These are phyloP conservation scores for Ctenopoma multispine DNA, from an alignment of 2,797 vertebrate genomes.

Conservation along the genomic window DNA sequence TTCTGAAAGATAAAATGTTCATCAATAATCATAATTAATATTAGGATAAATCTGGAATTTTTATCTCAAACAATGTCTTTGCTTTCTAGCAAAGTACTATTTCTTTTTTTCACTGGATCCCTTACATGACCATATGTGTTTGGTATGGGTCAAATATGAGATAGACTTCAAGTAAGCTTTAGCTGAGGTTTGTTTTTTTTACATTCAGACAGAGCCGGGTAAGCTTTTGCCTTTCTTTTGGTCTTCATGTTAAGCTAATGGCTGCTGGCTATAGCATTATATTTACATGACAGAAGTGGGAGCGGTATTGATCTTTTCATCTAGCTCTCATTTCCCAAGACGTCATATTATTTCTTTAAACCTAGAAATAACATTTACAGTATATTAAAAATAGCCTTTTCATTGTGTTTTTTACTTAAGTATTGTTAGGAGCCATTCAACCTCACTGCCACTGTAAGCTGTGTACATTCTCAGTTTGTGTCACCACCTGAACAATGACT, in stretches of 20 bases:
- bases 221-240: too few species aligned
- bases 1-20: neutral
- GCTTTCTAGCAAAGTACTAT: too few species aligned
- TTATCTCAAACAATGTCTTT: too few species aligned
- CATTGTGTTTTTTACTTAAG: neutral
- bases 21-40: too few species aligned
- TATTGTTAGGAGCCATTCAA: slow-evolving; percentile 1
- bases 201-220: too few species aligned
- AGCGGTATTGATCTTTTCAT: neutral
- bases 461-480: neutral
- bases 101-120: too few species aligned
- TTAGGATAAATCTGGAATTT: too few species aligned
- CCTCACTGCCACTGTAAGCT: neutral
- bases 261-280: neutral
- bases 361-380: too few species aligned
- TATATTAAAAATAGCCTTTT: neutral
- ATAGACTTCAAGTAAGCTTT: too few species aligned
- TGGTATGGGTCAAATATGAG: too few species aligned
- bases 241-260: neutral
- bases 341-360: neutral
- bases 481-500: slow-evolving; percentile 16
- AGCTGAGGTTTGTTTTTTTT: too few species aligned
- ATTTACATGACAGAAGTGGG: neutral
- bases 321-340: neutral
- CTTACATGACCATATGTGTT: too few species aligned